Evolutionary conservation across 2,888 invertebrate species (phyloP), one percentile per base, ranked within the genome.

Genomic region (Hemithea aestivaria): DNA sequence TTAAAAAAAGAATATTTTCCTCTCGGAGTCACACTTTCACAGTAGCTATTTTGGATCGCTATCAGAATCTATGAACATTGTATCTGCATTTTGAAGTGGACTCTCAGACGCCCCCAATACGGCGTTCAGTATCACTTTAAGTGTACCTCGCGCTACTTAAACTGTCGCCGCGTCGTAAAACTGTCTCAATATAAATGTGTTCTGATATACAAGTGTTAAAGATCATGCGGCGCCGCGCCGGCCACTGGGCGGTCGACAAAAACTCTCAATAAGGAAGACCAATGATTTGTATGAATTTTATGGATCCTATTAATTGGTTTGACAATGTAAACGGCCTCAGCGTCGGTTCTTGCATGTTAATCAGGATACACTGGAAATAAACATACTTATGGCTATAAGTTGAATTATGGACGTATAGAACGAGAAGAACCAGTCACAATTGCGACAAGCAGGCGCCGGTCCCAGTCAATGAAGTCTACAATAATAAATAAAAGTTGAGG

Each of bases 351-450:
- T 74, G 80, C 73, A 79, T 83, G 80, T 82, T 81, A 82, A 81
- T 80, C 71, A 73, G 70, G 60, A 67, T 68, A 70, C 70, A 68
- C 69, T 79, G 72, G 70, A 74, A 74, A 77, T 77, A 76, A 75
- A 74, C 69, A 73, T 72, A 69, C 16, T 4, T 16, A 16, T 16
- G 5, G 16, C 16, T 59, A 65, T 67, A 66, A 66, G 70, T 74
- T 73, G 70, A 74, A 71, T 70, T 77, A 80, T 78, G 75, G 73
- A 61, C 72, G 67, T 70, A 76, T 68, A 69, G 74, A 80, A 81
- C 83, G 66, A 80, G 79, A 81, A 77, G 78, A 82, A 82, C 84
- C 81, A 83, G 83, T 83, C 78, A 78, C 75, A 74, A 77, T 71
- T 75, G 81, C 84, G 81, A 72, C 81, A 73, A 71, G 67, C 69